Base-by-base conservation (phyloP, 2,797 vertebrate genomes). In the Sebastes itinus region DNA sequence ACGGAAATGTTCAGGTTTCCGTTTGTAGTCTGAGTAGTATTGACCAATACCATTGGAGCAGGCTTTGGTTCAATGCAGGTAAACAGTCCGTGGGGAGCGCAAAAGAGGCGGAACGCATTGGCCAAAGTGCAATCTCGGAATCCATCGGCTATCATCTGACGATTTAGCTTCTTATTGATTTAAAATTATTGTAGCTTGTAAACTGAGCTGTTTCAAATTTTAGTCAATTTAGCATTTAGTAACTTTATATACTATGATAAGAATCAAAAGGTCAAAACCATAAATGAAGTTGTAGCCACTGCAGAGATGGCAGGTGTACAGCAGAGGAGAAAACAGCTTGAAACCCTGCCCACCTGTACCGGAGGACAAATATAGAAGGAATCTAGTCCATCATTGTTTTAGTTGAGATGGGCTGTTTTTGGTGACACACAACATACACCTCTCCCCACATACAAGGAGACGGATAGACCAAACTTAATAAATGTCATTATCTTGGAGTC, bases 401-500 rank as follows among this genome's bases (percentile, higher is more conserved):
- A 49, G 30, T 10, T 69, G 10, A 75, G 16, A 56, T 20, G 20
- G 23, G 23, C 23, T 73, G n/a, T 49, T 35, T 69, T 68, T 64
- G 12, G 12, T 25, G 27, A 75, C 8, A 67, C 12, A 75, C 28
- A 75, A 55, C 18, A 4, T 35, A 68, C 10, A 71, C 54, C 18
- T 76, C 42, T 77, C 27, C 65, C 65, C 68, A 71, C 27, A 77
- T 62, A 75, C 38, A 75, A 75, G 55, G 13, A 77, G 54, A 70
- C 3, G 2, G 75, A 78, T 23, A 38, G 69, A 76, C 69, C 71
- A 84, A 80, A 80, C 30, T 28, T 70, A 72, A 87, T 75, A 83
- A 78, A 84, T 58, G 20, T 72, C 68, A 56, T 5, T 77, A 58
- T 84, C 81, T 77, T 52, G 14, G 52, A 81, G 25, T 83, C 62